Conservation (phyloP, 2,888 invertebrate species). For the Dexiosoma caninum region DNA sequence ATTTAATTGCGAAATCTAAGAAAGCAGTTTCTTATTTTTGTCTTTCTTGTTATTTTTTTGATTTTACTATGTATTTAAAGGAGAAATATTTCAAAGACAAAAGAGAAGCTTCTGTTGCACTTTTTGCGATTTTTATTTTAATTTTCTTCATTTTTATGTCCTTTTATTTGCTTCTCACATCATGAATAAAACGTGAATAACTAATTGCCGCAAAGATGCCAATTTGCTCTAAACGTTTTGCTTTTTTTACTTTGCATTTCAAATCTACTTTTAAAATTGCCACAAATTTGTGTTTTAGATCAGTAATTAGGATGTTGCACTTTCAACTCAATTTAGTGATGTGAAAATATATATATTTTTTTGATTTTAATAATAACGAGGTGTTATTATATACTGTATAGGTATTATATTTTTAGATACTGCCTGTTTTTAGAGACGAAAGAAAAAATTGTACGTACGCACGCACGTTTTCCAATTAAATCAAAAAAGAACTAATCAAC, state of each 20-base stretch:
- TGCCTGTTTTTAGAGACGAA: too few relatives aligned
- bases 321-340: too few relatives aligned
- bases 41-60: background rate
- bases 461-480: too few relatives aligned
- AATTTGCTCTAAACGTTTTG: constrained; percentile 42
- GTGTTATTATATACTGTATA: too few relatives aligned
- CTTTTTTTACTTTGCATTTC: background rate
- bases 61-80: constrained; percentile 3
- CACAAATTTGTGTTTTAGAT: background rate
- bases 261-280: constrained; percentile 13
- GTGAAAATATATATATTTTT: too few relatives aligned
- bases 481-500: too few relatives aligned
- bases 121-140: constrained; percentile 9
- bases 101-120: constrained; percentile 6
- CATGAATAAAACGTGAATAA: constrained; percentile 73
- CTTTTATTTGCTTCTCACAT: constrained; percentile 11
- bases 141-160: constrained; percentile 6
- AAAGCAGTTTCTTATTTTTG: constrained; percentile 41
- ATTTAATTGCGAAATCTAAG: constrained; percentile 58
- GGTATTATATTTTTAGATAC: too few relatives aligned
- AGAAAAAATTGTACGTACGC: too few relatives aligned
- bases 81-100: constrained; percentile 46
- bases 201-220: constrained; percentile 70
- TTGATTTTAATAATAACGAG: too few relatives aligned
- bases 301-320: too few relatives aligned